Evolutionary conservation across 2,888 invertebrate species (phyloP).

Genomic region (Hypercompe scribonia): DNA sequence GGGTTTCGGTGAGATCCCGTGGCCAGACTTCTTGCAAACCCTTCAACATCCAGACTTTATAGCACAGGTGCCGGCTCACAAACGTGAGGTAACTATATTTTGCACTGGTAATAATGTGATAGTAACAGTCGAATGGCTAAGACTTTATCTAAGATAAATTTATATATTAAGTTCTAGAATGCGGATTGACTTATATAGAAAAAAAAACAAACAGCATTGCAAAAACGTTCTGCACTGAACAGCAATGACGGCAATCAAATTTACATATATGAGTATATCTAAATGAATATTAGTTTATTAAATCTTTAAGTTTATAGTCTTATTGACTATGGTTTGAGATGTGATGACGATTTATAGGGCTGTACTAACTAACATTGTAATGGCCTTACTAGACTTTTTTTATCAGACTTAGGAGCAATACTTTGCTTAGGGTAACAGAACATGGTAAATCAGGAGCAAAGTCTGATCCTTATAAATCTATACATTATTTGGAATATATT

Average conservation of each 20-base stretch:
- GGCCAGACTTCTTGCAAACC: slow-evolving; percentile 93
- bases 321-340: background rate
- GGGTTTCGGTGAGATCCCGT: slow-evolving; percentile 96
- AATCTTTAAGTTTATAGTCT: background rate
- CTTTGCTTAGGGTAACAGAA: too few relatives aligned
- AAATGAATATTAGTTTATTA: background rate
- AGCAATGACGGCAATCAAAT: background rate
- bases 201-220: background rate
- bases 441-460: too few relatives aligned
- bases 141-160: background rate
- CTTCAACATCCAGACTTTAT: slow-evolving; percentile 92
- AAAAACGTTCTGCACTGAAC: background rate
- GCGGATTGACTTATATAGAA: background rate
- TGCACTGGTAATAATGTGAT: background rate
- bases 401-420: too few relatives aligned
- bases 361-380: background rate
- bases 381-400: too few relatives aligned
- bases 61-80: slow-evolving; percentile 91
- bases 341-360: background rate
- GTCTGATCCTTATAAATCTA: too few relatives aligned
- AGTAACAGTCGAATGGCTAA: background rate
- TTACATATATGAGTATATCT: background rate
- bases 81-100: slow-evolving; percentile 87
- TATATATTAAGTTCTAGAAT: background rate
- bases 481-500: too few relatives aligned